Conservation (phyloP, 2,888 invertebrate species). For the Gnatocerus cornutus region DNA sequence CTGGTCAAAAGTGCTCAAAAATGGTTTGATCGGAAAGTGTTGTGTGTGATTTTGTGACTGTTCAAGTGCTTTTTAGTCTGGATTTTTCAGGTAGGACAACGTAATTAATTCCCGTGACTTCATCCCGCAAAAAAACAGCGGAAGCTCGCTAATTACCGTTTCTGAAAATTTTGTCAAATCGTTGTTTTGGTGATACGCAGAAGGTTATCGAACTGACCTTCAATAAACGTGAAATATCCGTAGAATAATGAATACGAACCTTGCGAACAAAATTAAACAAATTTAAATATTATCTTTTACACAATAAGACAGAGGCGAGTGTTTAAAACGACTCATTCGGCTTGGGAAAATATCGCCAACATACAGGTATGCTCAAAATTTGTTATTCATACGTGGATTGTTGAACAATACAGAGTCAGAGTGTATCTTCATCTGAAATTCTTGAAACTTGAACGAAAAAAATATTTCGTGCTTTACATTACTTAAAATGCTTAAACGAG, state of each 20-base stretch:
- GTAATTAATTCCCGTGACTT: neutral
- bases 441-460: conserved; percentile 60
- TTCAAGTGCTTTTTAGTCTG: neutral
- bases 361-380: conserved; percentile 53
- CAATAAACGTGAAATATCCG: conserved; percentile 59
- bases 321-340: conserved; percentile 25
- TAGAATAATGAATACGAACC: conserved; percentile 55
- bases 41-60: conserved; percentile 10
- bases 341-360: conserved; percentile 26
- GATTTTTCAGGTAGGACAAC: conserved; percentile 2
- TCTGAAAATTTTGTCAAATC: conserved; percentile 26
- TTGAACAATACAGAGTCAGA: conserved; percentile 65
- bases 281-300: conserved; percentile 60
- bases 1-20: too few relatives aligned
- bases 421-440: conserved; percentile 68
- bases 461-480: conserved; percentile 64
- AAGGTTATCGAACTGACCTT: conserved; percentile 63
- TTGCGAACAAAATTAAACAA: conserved; percentile 51
- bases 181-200: conserved; percentile 48
- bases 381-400: conserved; percentile 65
- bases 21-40: conserved; percentile 5
- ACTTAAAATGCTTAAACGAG: conserved; percentile 58
- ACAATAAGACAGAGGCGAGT: conserved; percentile 36
- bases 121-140: neutral
- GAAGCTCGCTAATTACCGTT: conserved; percentile 35